Evolutionary conservation across 2,113 vertebrate genomes (phyloP).

Genomic region (Stegastes partitus): DNA sequence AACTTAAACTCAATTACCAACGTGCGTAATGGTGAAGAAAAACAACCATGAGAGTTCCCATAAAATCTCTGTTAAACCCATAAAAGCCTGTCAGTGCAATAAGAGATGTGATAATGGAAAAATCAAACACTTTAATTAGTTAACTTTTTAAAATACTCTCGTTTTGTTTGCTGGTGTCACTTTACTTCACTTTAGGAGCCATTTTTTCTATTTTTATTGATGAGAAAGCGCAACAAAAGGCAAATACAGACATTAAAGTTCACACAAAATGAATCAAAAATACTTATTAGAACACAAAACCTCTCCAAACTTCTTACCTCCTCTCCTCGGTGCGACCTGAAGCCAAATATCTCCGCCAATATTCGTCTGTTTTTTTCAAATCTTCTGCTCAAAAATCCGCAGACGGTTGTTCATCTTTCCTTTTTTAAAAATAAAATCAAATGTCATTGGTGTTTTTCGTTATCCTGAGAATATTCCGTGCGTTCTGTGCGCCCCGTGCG

Average conservation of each 20-base stretch:
- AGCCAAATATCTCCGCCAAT: slow-evolving; percentile 43
- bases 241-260: background rate
- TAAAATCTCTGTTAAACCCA: background rate
- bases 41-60: background rate
- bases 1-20: background rate
- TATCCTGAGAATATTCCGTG: slow-evolving; percentile 45
- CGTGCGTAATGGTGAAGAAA: too few species aligned
- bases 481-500: background rate
- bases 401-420: slow-evolving; percentile 14
- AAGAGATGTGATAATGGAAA: too few species aligned
- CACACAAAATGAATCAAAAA: background rate
- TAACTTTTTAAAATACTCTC: too few species aligned
- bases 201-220: background rate
- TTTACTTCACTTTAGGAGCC: background rate
- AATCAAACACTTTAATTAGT: background rate
- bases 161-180: background rate
- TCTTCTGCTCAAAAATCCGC: slow-evolving; percentile 61
- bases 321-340: background rate
- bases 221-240: background rate
- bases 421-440: background rate
- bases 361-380: slow-evolving; percentile 22
- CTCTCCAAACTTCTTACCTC: slow-evolving; percentile 67
- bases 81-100: background rate
- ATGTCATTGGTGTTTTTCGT: background rate
- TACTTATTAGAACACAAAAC: background rate